Evolutionary conservation across 2,888 invertebrate genomes (phyloP).

Genomic region (Machimus atricapillus): DNA sequence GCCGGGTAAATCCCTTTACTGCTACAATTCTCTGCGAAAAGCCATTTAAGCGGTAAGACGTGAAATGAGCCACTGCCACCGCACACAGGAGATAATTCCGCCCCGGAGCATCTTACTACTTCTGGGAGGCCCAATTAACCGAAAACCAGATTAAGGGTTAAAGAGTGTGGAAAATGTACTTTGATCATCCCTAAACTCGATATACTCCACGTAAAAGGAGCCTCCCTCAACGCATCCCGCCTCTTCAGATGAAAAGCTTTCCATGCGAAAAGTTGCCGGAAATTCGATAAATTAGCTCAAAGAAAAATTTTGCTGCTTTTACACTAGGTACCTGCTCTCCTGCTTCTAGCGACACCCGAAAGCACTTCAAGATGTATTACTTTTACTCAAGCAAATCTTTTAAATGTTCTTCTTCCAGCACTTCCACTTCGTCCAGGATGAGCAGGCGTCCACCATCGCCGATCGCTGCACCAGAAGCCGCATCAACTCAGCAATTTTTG

Average conservation of each 20-base stretch:
- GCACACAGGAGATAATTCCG: not conserved
- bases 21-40: not conserved
- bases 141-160: not conserved
- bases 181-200: not conserved
- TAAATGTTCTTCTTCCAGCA: conserved; percentile 65
- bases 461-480: conserved; percentile 73
- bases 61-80: not conserved
- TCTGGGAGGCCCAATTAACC: not conserved
- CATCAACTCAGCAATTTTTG: conserved; percentile 86
- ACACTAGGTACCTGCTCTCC: not conserved
- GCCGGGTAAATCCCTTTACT: not conserved
- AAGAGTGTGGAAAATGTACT: not conserved
- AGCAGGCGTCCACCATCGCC: conserved; percentile 70
- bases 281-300: not conserved
- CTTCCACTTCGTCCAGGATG: conserved; percentile 75
- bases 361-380: not conserved
- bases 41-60: not conserved
- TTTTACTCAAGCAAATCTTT: not conserved
- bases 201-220: too few species aligned
- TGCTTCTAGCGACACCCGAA: not conserved
- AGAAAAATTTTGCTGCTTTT: not conserved
- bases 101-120: not conserved
- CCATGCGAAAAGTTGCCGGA: not conserved
- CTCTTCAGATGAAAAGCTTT: not conserved
- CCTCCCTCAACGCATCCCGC: not conserved